Evolutionary conservation across 92 coral and sea anemone species (phyloP), one percentile per base, ranked within the genome.

Genomic region (Muricea muricata): DNA sequence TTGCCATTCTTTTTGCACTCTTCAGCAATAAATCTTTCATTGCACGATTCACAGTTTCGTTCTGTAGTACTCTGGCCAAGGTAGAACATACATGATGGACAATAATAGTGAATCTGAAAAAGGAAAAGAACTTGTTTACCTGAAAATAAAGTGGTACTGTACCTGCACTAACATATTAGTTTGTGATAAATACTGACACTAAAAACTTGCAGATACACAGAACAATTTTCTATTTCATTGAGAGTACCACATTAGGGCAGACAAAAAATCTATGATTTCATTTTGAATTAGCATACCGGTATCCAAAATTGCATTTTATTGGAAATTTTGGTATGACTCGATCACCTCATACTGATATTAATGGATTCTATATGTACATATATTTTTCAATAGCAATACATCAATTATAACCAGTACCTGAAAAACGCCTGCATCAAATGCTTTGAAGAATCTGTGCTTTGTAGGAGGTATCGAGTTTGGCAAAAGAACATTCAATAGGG

Each of bases 101-200:
- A 65, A 65, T 65, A 65, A 65, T 65, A 23, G 72, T 65, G 72
- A 65, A 65, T 33, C 34, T 65, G n/a, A 28, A 65, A 42, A 42
- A 14, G 50, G 50, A 42, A 42, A 42, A 42, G 50, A 42, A 42
- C 50, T 42, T 42, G 14, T 42, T 42, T 42, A 42, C 50, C 50
- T 42, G 50, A 7, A 42, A 42, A 42, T 14, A 42, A 42, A 42
- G 14, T 7, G 50, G 50, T 42, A 42, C 50, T 42, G 7, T 7
- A 42, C 50, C 72, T 65, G 72, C n/a, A n/a, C n/a, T n/a, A n/a
- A n/a, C n/a, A n/a, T n/a, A n/a, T n/a, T n/a, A 23, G 72, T 65
- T 20, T 26, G 18, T 33, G 13, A 65, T n/a, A 65, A n/a, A n/a
- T 11, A 2, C 29, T 65, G n/a, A 33, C 33, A 11, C 6, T 28